These are phyloP conservation scores for Blastobasis lacticolella DNA, from an alignment of 2,888 invertebrate genomes.

Conservation along the genomic window DNA sequence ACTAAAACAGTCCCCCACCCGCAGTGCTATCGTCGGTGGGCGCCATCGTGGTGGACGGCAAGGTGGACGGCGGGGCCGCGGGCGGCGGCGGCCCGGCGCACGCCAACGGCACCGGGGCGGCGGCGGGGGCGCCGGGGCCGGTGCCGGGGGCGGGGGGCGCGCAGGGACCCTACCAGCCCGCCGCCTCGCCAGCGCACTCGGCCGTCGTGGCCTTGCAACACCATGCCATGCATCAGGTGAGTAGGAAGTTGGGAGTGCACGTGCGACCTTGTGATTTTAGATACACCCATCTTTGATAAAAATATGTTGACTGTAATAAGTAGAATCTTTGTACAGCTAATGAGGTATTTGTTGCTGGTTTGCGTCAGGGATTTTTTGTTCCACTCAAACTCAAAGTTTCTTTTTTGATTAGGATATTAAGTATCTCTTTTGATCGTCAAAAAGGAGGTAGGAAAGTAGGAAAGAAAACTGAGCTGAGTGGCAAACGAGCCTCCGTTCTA, in stretches of 20 bases:
- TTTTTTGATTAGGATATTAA: too few relatives aligned
- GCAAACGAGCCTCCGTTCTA: too few relatives aligned
- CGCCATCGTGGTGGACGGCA: conserved; percentile 87
- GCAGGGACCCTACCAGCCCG: conserved; percentile 46
- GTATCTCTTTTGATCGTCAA: too few relatives aligned
- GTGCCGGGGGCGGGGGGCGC: conserved; percentile 20
- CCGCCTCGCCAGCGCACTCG: conserved; percentile 26
- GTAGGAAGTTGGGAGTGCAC: neutral
- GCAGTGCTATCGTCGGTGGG: conserved; percentile 85
- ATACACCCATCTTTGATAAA: too few relatives aligned
- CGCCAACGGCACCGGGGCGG: conserved; percentile 10
- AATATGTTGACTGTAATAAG: too few relatives aligned
- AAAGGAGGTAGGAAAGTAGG: too few relatives aligned
- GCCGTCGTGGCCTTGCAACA: conserved; percentile 58
- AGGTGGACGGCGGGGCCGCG: conserved; percentile 74
- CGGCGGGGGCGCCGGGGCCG: conserved; percentile 19
- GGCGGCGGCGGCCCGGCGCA: conserved; percentile 70
- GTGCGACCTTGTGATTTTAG: too few relatives aligned
- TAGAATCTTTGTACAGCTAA: too few relatives aligned
- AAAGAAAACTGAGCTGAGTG: too few relatives aligned
- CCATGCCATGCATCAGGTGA: conserved; percentile 62
- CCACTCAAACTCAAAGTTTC: too few relatives aligned
- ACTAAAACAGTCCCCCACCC: conserved; percentile 34
- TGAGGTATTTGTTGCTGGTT: too few relatives aligned
- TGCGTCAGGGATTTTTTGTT: too few relatives aligned